Evolutionary conservation across 2,888 invertebrate genomes (phyloP).

Genomic region (Leucoma salicis): DNA sequence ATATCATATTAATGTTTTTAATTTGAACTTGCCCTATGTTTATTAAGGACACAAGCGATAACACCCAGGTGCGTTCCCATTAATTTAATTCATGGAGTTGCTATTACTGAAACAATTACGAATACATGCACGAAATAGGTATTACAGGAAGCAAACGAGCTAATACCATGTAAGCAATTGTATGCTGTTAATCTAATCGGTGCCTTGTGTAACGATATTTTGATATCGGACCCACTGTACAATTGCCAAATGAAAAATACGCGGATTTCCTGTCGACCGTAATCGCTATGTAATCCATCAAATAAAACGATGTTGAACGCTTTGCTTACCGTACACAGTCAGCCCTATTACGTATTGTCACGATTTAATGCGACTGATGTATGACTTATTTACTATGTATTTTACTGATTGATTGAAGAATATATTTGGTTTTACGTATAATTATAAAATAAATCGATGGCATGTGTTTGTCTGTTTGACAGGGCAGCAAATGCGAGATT

Average conservation of each 20-base stretch:
- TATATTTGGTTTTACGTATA: slow-evolving; percentile 6
- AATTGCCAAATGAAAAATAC: slow-evolving; percentile 79
- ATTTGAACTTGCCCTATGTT: too few relatives aligned
- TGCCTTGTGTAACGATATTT: slow-evolving; percentile 72
- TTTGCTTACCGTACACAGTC: slow-evolving; percentile 45
- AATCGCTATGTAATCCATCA: slow-evolving; percentile 78
- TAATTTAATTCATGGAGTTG: too few relatives aligned
- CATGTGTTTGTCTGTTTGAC: neutral
- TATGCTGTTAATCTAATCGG: slow-evolving; percentile 76
- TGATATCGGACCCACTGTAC: slow-evolving; percentile 58
- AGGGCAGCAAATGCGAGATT: slow-evolving; percentile 8
- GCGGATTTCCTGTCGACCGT: slow-evolving; percentile 73
- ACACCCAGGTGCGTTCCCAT: too few relatives aligned
- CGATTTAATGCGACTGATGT: slow-evolving; percentile 59
- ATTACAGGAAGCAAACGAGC: slow-evolving; percentile 59
- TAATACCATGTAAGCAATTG: slow-evolving; percentile 77
- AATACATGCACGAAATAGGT: slow-evolving; percentile 17
- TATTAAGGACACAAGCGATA: too few relatives aligned
- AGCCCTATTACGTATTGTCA: slow-evolving; percentile 67
- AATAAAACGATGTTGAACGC: slow-evolving; percentile 58
- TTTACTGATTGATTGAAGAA: slow-evolving; percentile 49
- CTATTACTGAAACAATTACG: too few relatives aligned
- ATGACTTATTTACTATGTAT: slow-evolving; percentile 49
- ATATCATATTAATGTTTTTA: too few relatives aligned
- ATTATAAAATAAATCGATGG: neutral